Evolutionary conservation across 2,888 invertebrate species (phyloP).

Genomic region (Drosophila maculinotata): DNA sequence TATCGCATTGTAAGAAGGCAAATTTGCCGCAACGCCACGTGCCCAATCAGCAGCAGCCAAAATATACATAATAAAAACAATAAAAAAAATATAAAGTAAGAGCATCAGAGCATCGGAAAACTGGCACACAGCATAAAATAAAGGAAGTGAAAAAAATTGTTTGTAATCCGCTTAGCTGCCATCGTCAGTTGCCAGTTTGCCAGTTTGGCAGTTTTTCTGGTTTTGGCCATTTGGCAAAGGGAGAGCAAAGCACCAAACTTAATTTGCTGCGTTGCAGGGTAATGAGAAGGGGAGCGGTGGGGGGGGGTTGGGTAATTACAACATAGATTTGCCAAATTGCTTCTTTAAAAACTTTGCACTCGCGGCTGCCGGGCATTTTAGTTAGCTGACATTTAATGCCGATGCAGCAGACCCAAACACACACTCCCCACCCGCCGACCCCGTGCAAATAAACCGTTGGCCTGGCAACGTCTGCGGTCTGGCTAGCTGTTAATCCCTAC

Average conservation of each 20-base stretch:
- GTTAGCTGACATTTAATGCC: constrained; percentile 47
- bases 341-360: constrained; percentile 61
- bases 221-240: constrained; percentile 59
- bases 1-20: constrained; percentile 74
- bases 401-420: constrained; percentile 28
- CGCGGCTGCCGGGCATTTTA: constrained; percentile 34
- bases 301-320: constrained; percentile 55
- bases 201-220: constrained; percentile 14
- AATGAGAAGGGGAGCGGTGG: background rate
- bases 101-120: constrained; percentile 12
- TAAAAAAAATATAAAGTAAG: constrained; percentile 27
- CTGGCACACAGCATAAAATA: constrained; percentile 22
- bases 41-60: constrained; percentile 42
- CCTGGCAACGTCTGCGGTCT: constrained; percentile 40
- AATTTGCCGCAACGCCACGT: constrained; percentile 63
- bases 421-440: background rate
- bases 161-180: constrained; percentile 78
- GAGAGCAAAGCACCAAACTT: constrained; percentile 69
- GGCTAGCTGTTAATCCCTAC: constrained; percentile 51
- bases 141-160: constrained; percentile 27
- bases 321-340: constrained; percentile 77
- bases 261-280: constrained; percentile 60
- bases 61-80: constrained; percentile 17
- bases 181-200: constrained; percentile 52
- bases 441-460: constrained; percentile 9